phyloP scores from a whole-genome alignment of 2,797 vertebrate genomes.

The Cirrhinus molitorella region DNA sequence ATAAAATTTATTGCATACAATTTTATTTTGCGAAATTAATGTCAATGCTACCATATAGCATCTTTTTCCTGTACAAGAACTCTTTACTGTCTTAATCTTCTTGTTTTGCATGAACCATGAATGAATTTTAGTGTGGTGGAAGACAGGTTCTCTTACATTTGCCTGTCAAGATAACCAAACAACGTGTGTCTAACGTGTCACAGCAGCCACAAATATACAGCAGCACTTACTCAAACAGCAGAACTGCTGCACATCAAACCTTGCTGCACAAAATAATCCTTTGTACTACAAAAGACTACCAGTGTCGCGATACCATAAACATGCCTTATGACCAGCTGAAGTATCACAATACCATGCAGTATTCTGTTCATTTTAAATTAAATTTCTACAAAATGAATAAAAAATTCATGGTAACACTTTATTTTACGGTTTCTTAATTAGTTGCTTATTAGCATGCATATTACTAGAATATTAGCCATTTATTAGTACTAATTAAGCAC shows the following conservation, averaged over 20 bases:
- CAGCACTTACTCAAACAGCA: neutral
- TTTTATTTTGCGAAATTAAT: neutral
- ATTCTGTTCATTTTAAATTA: no score
- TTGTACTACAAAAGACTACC: neutral
- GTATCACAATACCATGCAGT: no score
- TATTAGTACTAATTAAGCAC: no score
- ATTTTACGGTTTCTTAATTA: no score
- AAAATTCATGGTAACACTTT: no score
- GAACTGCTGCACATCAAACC: neutral
- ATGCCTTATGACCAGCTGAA: no score
- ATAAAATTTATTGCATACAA: neutral
- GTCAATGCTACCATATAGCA: no score
- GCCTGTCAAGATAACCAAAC: conserved; percentile 18
- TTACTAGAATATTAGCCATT: no score
- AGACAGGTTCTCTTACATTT: conserved; percentile 9
- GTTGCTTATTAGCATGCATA: no score
- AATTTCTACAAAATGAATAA: no score
- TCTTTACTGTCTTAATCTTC: neutral
- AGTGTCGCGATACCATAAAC: no score
- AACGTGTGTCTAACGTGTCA: conserved; percentile 19
- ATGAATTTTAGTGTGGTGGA: neutral
- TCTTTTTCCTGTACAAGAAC: neutral
- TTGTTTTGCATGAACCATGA: neutral
- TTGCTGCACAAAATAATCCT: neutral
- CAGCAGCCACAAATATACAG: neutral